Percentiles rank a stretch among this genome's conserved stretches.
These are phyloP conservation scores for Hedychridium roseum DNA, from an alignment of 2,888 invertebrate species.

Conservation along the genomic window DNA sequence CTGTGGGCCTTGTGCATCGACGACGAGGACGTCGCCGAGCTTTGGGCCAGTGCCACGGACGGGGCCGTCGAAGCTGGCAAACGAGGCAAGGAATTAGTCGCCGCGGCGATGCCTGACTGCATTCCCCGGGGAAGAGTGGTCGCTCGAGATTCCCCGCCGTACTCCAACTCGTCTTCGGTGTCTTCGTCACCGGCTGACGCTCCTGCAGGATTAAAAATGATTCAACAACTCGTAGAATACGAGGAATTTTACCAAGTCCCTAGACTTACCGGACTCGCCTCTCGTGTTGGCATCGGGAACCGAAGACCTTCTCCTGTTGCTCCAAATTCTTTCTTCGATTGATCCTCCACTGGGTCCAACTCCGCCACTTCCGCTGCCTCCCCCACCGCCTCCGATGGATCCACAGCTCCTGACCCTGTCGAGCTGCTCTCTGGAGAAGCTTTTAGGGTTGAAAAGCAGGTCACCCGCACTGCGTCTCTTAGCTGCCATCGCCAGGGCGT, in stretches of 20 bases:
- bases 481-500: constrained; percentile 75
- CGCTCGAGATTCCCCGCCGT: constrained; percentile 63
- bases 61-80: constrained; percentile 68
- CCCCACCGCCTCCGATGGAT: constrained; percentile 79
- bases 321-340: constrained; percentile 61
- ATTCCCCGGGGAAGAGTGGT: constrained; percentile 73
- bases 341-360: constrained; percentile 65
- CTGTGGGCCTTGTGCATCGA: constrained; percentile 73
- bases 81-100: constrained; percentile 81
- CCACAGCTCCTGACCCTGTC: constrained; percentile 82
- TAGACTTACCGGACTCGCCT: constrained; percentile 54
- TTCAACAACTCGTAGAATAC: too few species aligned
- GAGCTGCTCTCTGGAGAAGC: constrained; percentile 78
- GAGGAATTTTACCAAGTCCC: too few species aligned
- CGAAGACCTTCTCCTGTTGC: constrained; percentile 58
- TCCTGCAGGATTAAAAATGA: too few species aligned
- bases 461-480: constrained; percentile 85
- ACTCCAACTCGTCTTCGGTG: constrained; percentile 59
- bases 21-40: constrained; percentile 45
- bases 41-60: constrained; percentile 29
- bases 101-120: constrained; percentile 65
- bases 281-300: constrained; percentile 60
- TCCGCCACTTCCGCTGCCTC: constrained; percentile 67
- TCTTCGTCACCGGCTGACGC: constrained; percentile 64
- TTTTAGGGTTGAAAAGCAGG: constrained; percentile 80